A percentile compares a stretch with the other conserved stretches of the same genome.
phyloP scores from a whole-genome alignment of 2,888 invertebrate genomes.

The Macroteleia sp. region DNA sequence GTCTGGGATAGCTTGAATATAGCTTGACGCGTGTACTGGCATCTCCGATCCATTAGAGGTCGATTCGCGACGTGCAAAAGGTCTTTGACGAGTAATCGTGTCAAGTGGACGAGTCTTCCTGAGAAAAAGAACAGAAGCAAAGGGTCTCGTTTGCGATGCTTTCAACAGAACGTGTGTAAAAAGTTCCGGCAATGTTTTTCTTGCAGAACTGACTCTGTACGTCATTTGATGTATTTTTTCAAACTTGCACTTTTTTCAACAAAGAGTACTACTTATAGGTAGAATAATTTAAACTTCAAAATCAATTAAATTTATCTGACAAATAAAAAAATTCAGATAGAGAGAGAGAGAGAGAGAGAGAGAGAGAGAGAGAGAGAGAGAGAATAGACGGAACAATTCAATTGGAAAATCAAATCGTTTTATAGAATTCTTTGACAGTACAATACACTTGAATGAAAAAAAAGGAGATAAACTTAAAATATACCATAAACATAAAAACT shows the following conservation, averaged over 20 bases:
- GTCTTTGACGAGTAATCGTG: conserved; percentile 76
- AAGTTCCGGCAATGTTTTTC: conserved; percentile 30
- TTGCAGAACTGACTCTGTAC: neutral
- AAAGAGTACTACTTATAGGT: neutral
- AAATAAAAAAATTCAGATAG: no score
- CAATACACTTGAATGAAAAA: no score
- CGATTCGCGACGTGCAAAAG: conserved; percentile 69
- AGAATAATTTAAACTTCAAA: neutral
- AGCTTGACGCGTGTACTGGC: no score
- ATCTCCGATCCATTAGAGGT: conserved; percentile 76
- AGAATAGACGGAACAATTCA: no score
- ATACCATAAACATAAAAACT: no score
- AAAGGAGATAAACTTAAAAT: no score
- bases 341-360: no score
- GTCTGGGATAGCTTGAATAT: no score
- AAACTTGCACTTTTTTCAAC: neutral
- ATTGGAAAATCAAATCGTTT: no score
- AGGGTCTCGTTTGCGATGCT: conserved; percentile 49
- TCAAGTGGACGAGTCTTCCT: conserved; percentile 69
- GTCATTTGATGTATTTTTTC: conserved; percentile 8
- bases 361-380: no score
- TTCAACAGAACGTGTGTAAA: conserved; percentile 41
- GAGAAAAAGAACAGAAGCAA: conserved; percentile 33
- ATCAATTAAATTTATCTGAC: neutral
- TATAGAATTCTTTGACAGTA: no score